Conservation (phyloP, 2,113 vertebrate genomes). For the Neofelis nebulosa region DNA sequence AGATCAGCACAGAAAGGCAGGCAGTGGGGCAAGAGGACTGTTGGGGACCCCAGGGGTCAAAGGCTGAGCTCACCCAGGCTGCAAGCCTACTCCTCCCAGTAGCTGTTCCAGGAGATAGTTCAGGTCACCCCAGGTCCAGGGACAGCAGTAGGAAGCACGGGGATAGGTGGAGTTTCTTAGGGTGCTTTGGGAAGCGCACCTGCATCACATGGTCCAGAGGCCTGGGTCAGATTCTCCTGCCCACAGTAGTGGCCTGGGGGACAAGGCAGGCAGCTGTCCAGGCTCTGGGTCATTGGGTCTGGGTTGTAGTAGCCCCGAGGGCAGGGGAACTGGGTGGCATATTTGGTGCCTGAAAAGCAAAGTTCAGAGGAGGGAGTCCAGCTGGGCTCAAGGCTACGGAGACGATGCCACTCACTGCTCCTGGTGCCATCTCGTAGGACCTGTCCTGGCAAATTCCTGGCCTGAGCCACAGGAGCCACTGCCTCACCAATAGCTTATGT, state of each 20-base stretch:
- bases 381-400: neutral
- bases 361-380: neutral
- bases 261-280: constrained; percentile 96
- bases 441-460: neutral
- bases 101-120: neutral
- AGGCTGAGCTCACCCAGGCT: neutral
- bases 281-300: constrained; percentile 92
- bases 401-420: neutral
- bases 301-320: constrained; percentile 97
- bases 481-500: neutral
- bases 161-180: rapidly evolving
- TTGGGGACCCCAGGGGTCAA: neutral
- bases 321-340: constrained; percentile 92
- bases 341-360: constrained; percentile 89
- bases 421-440: neutral
- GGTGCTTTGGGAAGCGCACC: constrained; percentile 82
- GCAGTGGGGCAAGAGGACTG: too few species aligned
- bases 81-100: neutral
- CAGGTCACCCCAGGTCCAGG: neutral
- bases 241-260: constrained; percentile 94
- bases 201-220: constrained; percentile 92
- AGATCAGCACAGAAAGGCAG: neutral
- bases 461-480: neutral
- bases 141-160: neutral
- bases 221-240: constrained; percentile 89